These are phyloP conservation scores for Anagrus nilaparvatae DNA, from an alignment of 1,140 invertebrate species.

Conservation along the genomic window DNA sequence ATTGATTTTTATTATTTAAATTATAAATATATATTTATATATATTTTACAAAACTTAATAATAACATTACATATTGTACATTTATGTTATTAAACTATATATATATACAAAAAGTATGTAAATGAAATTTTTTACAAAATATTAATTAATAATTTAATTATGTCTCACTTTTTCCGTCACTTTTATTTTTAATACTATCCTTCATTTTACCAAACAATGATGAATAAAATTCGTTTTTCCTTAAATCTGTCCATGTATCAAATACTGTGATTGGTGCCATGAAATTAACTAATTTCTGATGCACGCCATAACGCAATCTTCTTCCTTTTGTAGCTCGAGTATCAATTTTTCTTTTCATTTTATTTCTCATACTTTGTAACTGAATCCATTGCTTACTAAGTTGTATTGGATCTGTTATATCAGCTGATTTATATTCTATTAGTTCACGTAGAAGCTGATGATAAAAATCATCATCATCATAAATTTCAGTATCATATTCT, in stretches of 20 bases:
- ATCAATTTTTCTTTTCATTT: constrained; percentile 84
- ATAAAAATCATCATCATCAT: constrained; percentile 96
- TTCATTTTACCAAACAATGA: too few species aligned
- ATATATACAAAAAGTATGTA: too few species aligned
- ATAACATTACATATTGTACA: too few species aligned
- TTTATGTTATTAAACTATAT: too few species aligned
- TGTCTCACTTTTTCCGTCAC: too few species aligned
- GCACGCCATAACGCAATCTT: constrained; percentile 80
- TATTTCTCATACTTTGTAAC: constrained; percentile 79
- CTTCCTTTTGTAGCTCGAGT: constrained; percentile 87
- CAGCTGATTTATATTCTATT: constrained; percentile 80
- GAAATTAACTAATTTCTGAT: constrained; percentile 85
- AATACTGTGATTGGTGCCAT: constrained; percentile 71
- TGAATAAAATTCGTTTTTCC: constrained; percentile 69
- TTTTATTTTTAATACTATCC: too few species aligned
- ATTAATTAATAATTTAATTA: too few species aligned
- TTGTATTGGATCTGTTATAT: constrained; percentile 71
- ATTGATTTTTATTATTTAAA: too few species aligned
- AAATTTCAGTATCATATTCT: constrained; percentile 76
- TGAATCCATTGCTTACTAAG: constrained; percentile 78
- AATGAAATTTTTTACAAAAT: too few species aligned
- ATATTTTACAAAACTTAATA: too few species aligned
- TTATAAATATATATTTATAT: too few species aligned
- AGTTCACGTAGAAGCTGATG: constrained; percentile 84
- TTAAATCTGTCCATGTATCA: constrained; percentile 61